Base-by-base conservation (phyloP, 2,113 vertebrate species). In the Microcebus lehilahytsara region DNA sequence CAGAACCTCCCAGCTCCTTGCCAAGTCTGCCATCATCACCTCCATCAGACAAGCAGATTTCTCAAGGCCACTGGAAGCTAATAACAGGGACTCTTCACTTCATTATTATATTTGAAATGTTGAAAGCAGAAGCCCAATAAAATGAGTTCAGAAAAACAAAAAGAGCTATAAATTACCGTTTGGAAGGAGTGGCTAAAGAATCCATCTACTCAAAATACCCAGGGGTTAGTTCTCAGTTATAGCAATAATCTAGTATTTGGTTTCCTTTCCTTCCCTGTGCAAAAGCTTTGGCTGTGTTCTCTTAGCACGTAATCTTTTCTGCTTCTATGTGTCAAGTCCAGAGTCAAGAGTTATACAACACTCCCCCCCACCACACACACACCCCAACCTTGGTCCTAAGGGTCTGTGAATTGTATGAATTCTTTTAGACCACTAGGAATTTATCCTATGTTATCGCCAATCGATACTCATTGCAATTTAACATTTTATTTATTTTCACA, bases 131-230 rank as follows among this genome's bases (percentile, higher is more conserved):
- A 92, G 80, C 92, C 95, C 93, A 87, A 93, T 92, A 95, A 93
- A 77, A 96, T 40, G 85, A 90, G 94, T 90, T 71, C 93, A 96
- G 92, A 80, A 96, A 97, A 97, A 96, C 95, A 97, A 87, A 92
- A 77, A 62, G 51, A 87, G 88, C 94, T 83, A 69, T 97, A 93
- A 97, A 96, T 96, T 74, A 72, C 77, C 86, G 13, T 87, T 60
- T 53, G 74, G 93, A 97, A 89, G 78, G 51, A 67, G 69, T 60
- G 46, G n/a, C 75, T 93, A 69, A 93, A 95, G 91, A 94, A 79
- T 58, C 74, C 56, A 32, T 94, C 83, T 81, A 72, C 51, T 56
- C n/a, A 34, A 58, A 96, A 93, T 83, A 53, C 64, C 37, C n/a
- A 27, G 19, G 53, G 60, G 13, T 67, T 71, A 9, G 49, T 84